phyloP scores from a whole-genome alignment of 2,797 vertebrate species.

The Parauchenoglanis punctatus region DNA sequence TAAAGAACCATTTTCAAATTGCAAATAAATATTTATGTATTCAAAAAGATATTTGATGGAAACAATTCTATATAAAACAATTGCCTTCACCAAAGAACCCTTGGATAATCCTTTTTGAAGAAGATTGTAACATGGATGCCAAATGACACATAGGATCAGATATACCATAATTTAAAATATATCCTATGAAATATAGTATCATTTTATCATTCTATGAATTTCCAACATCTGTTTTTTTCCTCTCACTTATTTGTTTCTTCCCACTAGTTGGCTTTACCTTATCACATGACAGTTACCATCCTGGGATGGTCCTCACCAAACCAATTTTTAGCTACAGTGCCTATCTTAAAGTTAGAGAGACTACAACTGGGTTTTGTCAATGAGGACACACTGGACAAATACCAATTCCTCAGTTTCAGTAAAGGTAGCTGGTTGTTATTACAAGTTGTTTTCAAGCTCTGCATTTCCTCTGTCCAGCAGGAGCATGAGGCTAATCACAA shows the following conservation, averaged over 20 bases:
- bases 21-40: background rate
- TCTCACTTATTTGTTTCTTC: background rate
- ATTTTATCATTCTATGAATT: background rate
- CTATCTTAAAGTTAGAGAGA: background rate
- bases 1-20: background rate
- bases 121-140: background rate
- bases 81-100: background rate
- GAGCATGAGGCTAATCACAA: constrained; percentile 66
- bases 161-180: background rate
- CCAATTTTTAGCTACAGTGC: background rate
- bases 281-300: background rate
- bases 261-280: background rate
- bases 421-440: constrained; percentile 40
- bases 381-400: background rate
- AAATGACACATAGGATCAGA: background rate
- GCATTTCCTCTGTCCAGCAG: constrained; percentile 62
- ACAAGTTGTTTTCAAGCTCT: constrained; percentile 43
- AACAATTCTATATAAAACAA: background rate
- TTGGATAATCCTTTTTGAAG: background rate
- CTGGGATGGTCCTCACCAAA: background rate
- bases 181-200: background rate
- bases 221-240: background rate
- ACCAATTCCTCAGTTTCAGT: constrained; percentile 57
- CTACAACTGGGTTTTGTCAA: background rate
- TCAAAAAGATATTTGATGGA: background rate